phyloP scores from a whole-genome alignment of 2,797 vertebrate species.

The Trichosurus vulpecula region DNA sequence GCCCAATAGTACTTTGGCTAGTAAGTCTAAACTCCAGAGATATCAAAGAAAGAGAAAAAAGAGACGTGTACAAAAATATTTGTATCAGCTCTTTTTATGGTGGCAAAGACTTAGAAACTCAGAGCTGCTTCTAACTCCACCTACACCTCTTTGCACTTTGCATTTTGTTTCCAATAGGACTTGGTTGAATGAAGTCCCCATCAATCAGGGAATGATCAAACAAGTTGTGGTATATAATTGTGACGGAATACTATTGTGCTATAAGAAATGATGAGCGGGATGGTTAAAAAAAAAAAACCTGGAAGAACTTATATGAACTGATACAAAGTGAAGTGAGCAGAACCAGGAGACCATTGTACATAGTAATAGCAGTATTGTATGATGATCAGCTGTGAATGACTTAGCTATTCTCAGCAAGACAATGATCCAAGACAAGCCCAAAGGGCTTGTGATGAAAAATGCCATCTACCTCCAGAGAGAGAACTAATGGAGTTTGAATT shows the following conservation, averaged over 20 bases:
- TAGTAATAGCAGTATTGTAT: not conserved
- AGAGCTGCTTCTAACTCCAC: not conserved
- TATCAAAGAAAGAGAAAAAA: not conserved
- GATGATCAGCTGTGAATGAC: not conserved
- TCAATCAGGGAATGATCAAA: not conserved
- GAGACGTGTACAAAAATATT: not conserved
- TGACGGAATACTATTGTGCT: not conserved
- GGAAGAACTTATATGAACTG: not conserved
- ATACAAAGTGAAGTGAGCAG: not conserved
- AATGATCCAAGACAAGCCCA: not conserved
- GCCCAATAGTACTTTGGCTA: not conserved
- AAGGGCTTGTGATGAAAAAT: not conserved
- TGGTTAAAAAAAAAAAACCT: not conserved
- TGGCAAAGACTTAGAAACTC: not conserved
- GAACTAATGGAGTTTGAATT: not conserved
- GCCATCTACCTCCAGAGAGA: not conserved
- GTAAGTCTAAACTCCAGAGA: not conserved
- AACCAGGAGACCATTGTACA: not conserved
- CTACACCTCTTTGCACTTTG: not conserved
- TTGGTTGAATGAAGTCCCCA: not conserved
- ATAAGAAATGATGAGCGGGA: not conserved
- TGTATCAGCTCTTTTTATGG: not conserved
- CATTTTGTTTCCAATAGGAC: not conserved
- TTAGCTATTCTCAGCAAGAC: not conserved
- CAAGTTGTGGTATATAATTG: not conserved